These are phyloP conservation scores for Hylia prasina DNA, from an alignment of 2,113 vertebrate genomes.

Conservation along the genomic window DNA sequence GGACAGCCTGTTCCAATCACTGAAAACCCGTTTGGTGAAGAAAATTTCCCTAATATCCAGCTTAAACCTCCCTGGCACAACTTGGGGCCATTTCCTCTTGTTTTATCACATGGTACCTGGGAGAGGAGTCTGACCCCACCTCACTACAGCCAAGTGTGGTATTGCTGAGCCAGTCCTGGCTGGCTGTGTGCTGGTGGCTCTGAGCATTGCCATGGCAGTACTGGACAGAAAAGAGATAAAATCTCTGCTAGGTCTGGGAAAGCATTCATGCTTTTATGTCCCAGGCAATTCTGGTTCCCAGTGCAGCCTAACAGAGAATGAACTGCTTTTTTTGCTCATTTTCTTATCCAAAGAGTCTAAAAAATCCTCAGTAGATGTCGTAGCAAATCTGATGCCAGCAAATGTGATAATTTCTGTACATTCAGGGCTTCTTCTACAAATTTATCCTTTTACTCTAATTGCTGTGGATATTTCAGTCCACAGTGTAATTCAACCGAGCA, in stretches of 20 bases:
- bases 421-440: not conserved
- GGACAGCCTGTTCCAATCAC: not conserved
- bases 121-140: not conserved
- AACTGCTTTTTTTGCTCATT: fast-evolving
- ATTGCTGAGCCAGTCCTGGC: not conserved
- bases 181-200: not conserved
- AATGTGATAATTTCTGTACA: not conserved
- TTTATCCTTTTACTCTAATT: not conserved
- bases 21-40: not conserved
- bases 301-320: not conserved
- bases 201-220: not conserved
- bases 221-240: not conserved
- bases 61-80: not conserved
- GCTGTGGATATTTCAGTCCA: not conserved
- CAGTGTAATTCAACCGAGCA: not conserved
- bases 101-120: not conserved
- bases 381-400: not conserved
- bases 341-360: not conserved
- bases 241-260: not conserved
- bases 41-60: not conserved
- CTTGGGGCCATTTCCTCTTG: not conserved
- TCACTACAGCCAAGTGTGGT: fast-evolving
- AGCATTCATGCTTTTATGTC: not conserved
- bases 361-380: not conserved
- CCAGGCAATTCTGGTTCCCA: not conserved